These are phyloP conservation scores for Rhynchonycteris naso DNA, from an alignment of 2,797 vertebrate genomes.

Conservation along the genomic window DNA sequence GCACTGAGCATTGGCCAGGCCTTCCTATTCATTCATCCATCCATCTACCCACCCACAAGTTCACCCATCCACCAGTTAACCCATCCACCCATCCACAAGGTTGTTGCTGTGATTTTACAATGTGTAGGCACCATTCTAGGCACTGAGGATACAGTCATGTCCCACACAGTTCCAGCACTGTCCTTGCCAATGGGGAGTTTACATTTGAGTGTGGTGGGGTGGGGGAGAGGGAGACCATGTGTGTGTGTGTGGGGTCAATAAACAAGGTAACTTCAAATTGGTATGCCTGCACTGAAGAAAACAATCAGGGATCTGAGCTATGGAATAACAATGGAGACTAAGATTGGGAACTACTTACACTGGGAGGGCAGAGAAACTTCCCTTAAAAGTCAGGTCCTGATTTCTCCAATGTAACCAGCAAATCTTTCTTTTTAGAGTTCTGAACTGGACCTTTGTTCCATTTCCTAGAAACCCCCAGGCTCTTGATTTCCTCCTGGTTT, in stretches of 20 bases:
- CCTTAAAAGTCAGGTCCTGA: neutral
- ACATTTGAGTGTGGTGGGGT: neutral
- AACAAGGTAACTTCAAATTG: neutral
- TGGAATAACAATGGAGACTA: neutral
- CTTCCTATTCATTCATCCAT: neutral
- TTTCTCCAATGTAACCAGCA: neutral
- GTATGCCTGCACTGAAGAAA: neutral
- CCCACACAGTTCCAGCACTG: neutral
- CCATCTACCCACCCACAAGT: neutral
- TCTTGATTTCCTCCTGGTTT: constrained; percentile 20
- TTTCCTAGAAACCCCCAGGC: neutral
- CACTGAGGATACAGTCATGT: neutral
- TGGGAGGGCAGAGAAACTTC: neutral
- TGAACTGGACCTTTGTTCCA: neutral
- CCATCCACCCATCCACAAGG: neutral
- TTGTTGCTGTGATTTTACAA: neutral
- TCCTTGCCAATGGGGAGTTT: neutral
- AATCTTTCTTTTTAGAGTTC: neutral
- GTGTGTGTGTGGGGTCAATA: neutral
- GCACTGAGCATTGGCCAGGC: neutral
- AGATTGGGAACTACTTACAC: neutral
- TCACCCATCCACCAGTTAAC: neutral
- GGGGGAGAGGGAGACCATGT: neutral
- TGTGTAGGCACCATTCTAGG: neutral
- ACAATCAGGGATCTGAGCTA: neutral